Evolutionary conservation across 1,140 invertebrate genomes (phyloP).

Genomic region (Hetaerina americana): DNA sequence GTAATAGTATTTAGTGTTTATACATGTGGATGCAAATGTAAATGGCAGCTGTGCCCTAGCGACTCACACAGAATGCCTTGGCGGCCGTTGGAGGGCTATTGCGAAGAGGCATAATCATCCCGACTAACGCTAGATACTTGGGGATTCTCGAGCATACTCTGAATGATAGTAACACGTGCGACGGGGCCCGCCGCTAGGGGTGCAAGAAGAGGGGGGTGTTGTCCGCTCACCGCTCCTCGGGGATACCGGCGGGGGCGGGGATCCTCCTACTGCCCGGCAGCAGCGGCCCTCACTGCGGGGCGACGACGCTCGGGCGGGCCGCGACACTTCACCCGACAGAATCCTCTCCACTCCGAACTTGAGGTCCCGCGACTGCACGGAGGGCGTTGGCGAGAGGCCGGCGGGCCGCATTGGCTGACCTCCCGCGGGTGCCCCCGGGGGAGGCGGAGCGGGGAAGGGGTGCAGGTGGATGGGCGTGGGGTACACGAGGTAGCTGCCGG

Average conservation of each 20-base stretch:
- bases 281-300: background rate
- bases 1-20: no score
- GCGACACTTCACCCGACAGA: background rate
- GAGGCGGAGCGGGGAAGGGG: background rate
- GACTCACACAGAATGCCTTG: no score
- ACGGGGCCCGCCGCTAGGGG: no score
- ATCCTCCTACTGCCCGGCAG: background rate
- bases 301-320: no score
- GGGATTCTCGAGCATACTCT: no score
- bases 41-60: no score
- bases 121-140: no score
- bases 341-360: background rate
- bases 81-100: no score
- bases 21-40: no score
- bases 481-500: background rate
- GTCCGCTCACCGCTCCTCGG: background rate
- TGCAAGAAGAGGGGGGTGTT: no score
- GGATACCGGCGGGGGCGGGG: background rate
- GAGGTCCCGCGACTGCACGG: background rate
- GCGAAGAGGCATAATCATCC: no score
- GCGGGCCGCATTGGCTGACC: background rate
- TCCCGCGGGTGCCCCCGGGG: background rate
- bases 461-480: background rate
- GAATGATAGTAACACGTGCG: no score
- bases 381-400: background rate